phyloP scores from a whole-genome alignment of 2,113 vertebrate genomes.

The Varanus komodoensis region DNA sequence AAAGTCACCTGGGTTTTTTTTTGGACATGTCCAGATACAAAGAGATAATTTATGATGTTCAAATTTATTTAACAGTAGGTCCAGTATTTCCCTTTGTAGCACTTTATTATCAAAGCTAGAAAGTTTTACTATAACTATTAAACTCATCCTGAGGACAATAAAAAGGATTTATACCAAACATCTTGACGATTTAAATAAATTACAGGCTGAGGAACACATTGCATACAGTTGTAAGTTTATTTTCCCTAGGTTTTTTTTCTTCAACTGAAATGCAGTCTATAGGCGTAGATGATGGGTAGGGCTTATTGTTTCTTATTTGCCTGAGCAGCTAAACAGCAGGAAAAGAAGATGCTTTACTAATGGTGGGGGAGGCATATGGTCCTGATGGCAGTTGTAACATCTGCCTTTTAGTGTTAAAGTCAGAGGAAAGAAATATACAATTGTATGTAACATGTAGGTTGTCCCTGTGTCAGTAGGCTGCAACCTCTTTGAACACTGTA shows the following conservation, averaged over 20 bases:
- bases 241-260: neutral
- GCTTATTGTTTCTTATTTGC: neutral
- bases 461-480: neutral
- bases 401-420: neutral
- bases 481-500: too few species aligned
- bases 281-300: neutral
- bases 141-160: neutral
- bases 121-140: conserved; percentile 44
- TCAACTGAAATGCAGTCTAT: neutral
- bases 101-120: conserved; percentile 59
- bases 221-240: neutral
- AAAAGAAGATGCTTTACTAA: neutral
- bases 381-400: neutral
- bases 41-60: conserved; percentile 60
- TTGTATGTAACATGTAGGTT: neutral
- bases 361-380: neutral
- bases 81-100: conserved; percentile 50
- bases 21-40: conserved; percentile 11
- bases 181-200: neutral
- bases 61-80: conserved; percentile 61
- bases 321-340: neutral
- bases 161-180: neutral
- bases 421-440: neutral
- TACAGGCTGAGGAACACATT: neutral
- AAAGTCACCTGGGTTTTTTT: too few species aligned